Conservation (phyloP, 2,888 invertebrate species). For the Hypercompe scribonia region DNA sequence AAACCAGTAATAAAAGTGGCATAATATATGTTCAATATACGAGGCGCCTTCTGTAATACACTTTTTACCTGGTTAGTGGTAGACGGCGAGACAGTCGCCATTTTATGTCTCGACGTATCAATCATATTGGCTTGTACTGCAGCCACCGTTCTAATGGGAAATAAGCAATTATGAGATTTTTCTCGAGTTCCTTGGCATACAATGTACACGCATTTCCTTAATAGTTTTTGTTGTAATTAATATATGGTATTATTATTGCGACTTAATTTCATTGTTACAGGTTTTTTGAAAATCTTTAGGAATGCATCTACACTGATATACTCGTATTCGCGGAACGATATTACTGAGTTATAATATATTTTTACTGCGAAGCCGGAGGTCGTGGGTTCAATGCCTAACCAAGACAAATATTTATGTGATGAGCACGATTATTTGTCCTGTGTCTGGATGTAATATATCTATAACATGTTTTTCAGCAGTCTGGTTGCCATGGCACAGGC, state of each 20-base stretch:
- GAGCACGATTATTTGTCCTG: too few species aligned
- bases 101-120: slow-evolving; percentile 55
- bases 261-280: neutral
- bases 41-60: slow-evolving; percentile 21
- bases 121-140: slow-evolving; percentile 50
- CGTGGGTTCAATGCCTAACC: too few species aligned
- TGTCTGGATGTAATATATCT: too few species aligned
- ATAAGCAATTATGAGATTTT: slow-evolving; percentile 16
- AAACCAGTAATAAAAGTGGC: neutral
- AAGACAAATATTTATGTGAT: too few species aligned
- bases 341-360: neutral
- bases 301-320: too few species aligned
- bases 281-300: neutral
- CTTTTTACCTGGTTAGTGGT: slow-evolving; percentile 39
- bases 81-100: slow-evolving; percentile 48
- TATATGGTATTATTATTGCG: neutral
- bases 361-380: too few species aligned
- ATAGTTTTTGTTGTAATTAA: neutral
- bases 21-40: neutral
- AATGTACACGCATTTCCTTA: neutral
- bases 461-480: too few species aligned
- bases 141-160: slow-evolving; percentile 18
- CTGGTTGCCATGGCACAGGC: too few species aligned
- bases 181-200: slow-evolving; percentile 4
- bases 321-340: neutral